phyloP scores from a whole-genome alignment of 2,888 invertebrate species.

The Trissonchulus latispiculum region DNA sequence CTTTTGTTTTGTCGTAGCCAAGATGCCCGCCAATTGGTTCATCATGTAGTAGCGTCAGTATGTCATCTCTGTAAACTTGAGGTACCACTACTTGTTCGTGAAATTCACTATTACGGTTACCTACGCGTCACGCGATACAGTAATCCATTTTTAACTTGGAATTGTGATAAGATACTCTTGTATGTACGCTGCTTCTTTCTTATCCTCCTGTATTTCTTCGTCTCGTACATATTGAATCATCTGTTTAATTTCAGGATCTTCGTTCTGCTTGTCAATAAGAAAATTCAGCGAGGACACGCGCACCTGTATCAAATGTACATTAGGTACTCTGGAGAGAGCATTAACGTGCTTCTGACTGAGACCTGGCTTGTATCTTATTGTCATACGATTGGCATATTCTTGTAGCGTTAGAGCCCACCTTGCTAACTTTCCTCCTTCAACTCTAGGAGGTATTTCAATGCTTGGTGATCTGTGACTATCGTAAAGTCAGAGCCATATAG shows the following conservation, averaged over 20 bases:
- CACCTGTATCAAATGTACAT: background rate
- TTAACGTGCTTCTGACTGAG: background rate
- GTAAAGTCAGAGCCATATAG: background rate
- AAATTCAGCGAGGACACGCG: background rate
- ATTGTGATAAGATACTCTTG: background rate
- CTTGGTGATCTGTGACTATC: conserved; percentile 22
- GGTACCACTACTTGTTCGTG: background rate
- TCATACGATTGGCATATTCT: background rate
- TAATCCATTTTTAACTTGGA: no score
- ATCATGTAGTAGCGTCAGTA: background rate
- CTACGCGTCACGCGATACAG: no score
- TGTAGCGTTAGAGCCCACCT: background rate
- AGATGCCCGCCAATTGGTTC: background rate
- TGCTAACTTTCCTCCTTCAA: background rate
- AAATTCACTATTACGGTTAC: no score
- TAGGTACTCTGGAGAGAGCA: background rate
- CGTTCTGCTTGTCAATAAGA: background rate
- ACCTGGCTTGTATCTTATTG: background rate
- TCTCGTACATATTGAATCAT: background rate
- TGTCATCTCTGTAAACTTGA: background rate
- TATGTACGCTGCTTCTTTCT: background rate
- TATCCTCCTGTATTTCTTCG: background rate
- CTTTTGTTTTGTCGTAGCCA: background rate
- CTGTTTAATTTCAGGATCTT: background rate
- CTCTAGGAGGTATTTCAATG: conserved; percentile 14